Conservation (phyloP, 2,113 vertebrate genomes). For the Falco punctatus region DNA sequence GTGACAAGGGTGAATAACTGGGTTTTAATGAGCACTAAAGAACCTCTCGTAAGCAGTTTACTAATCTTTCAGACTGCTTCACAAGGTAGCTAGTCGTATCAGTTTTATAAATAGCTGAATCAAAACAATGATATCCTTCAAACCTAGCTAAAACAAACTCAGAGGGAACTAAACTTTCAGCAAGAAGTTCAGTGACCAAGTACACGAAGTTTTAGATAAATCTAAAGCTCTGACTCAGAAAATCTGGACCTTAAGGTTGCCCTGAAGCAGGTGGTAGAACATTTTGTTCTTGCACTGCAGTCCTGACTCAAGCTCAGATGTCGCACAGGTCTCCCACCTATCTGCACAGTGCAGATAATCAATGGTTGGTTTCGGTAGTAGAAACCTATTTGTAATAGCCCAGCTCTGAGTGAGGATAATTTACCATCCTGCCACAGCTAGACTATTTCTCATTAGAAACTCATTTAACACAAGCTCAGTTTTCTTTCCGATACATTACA, state of each 20-base stretch:
- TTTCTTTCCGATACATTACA: not conserved
- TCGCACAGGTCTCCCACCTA: not conserved
- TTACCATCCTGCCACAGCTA: not conserved
- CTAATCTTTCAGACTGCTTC: not conserved
- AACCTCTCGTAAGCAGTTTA: not conserved
- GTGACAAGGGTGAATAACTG: not conserved
- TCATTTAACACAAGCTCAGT: slow-evolving; percentile 18
- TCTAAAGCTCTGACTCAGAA: not conserved
- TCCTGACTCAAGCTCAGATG: not conserved
- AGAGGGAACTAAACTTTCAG: not conserved
- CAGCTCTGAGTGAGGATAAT: not conserved
- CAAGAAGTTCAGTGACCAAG: not conserved
- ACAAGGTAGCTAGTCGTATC: not conserved
- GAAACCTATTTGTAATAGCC: not conserved
- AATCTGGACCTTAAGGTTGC: not conserved
- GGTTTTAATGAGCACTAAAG: not conserved
- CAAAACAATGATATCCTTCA: not conserved
- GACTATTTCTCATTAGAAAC: slow-evolving; percentile 7
- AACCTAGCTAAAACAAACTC: not conserved
- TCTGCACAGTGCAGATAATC: not conserved
- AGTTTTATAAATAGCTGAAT: not conserved
- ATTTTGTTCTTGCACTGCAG: not conserved
- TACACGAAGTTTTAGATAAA: not conserved
- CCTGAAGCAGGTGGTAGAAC: not conserved
- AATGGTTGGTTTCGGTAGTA: not conserved